phyloP scores from a whole-genome alignment of 2,113 vertebrate genomes.

The Miniopterus natalensis region DNA sequence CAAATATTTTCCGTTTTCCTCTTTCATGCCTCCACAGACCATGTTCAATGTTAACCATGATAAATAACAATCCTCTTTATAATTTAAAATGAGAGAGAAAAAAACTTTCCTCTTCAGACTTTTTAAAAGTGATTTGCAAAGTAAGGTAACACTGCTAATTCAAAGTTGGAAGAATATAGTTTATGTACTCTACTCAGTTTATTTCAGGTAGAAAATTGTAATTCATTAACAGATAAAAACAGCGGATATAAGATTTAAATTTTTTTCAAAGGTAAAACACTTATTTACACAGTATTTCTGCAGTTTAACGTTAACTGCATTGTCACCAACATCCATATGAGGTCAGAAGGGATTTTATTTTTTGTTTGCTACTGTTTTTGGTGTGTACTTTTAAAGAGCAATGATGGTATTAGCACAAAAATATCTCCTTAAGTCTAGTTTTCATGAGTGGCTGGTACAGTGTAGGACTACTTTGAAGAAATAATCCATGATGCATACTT shows the following conservation, averaged over 20 bases:
- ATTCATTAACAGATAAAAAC: slow-evolving; percentile 49
- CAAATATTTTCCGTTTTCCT: slow-evolving; percentile 54
- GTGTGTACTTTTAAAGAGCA: not conserved
- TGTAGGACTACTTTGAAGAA: not conserved
- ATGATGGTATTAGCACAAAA: slow-evolving; percentile 13
- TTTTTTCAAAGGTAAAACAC: slow-evolving; percentile 23
- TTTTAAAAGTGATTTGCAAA: slow-evolving; percentile 56
- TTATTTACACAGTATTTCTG: not conserved
- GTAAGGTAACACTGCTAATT: slow-evolving; percentile 39
- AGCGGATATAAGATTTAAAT: not conserved
- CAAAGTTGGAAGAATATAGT: slow-evolving; percentile 7
- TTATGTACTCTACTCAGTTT: not conserved
- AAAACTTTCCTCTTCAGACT: not conserved
- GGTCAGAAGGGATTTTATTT: slow-evolving; percentile 19
- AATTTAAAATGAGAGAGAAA: slow-evolving; percentile 12
- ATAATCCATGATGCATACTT: not conserved
- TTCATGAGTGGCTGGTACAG: not conserved
- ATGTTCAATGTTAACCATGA: slow-evolving; percentile 29
- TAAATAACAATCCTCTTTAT: not conserved
- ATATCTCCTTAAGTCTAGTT: not conserved
- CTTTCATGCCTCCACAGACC: slow-evolving; percentile 19
- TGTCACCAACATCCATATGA: not conserved
- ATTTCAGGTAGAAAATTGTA: slow-evolving; percentile 16
- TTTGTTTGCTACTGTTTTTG: not conserved
- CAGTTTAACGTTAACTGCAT: slow-evolving; percentile 38